phyloP scores from a whole-genome alignment of 2,888 invertebrate species.

The Drosophila sordidapex region DNA sequence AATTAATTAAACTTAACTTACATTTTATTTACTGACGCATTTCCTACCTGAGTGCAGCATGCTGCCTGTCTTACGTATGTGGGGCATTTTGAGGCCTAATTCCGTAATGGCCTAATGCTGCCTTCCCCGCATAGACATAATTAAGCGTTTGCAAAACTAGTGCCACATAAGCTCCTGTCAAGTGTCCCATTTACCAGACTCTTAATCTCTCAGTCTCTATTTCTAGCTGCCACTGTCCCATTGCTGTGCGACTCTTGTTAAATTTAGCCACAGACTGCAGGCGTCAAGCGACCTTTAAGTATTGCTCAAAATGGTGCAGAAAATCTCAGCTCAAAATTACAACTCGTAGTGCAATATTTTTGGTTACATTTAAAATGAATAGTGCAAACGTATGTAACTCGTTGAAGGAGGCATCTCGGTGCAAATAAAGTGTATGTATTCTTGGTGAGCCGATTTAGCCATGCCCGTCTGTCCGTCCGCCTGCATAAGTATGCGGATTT shows the following conservation, averaged over 20 bases:
- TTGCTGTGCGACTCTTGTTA: slow-evolving; percentile 9
- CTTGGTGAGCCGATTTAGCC: too few relatives aligned
- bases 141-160: slow-evolving; percentile 66
- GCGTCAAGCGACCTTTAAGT: too few relatives aligned
- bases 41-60: slow-evolving; percentile 52
- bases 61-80: not conserved
- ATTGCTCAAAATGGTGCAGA: too few relatives aligned
- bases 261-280: not conserved
- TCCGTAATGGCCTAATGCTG: not conserved
- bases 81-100: not conserved
- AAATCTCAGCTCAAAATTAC: too few relatives aligned
- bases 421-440: too few relatives aligned
- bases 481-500: not conserved
- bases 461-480: too few relatives aligned
- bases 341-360: slow-evolving; percentile 28
- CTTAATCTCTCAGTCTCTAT: not conserved
- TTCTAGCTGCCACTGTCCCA: not conserved
- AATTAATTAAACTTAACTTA: slow-evolving; percentile 25
- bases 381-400: not conserved
- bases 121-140: slow-evolving; percentile 16
- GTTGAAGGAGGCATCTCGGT: not conserved
- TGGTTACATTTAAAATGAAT: not conserved
- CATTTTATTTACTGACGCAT: slow-evolving; percentile 40
- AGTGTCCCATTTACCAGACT: slow-evolving; percentile 43
- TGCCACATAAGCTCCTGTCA: slow-evolving; percentile 65